Percentiles rank a stretch among this genome's conserved stretches.
Evolutionary conservation across 2,797 vertebrate genomes (phyloP).

Genomic region (Malurus splendens): DNA sequence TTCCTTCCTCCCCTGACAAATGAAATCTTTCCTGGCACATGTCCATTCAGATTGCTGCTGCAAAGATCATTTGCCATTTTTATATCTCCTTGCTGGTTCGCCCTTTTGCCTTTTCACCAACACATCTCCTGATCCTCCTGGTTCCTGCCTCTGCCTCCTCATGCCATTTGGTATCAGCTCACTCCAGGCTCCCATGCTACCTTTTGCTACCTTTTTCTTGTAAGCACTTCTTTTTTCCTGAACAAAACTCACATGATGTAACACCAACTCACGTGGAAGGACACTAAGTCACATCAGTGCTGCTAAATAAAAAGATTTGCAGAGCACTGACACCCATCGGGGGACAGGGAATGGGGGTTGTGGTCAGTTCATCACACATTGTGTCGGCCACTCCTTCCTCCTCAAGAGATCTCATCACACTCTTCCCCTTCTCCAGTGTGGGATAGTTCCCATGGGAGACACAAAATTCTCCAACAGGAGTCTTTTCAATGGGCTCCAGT

Average conservation of each 20-base stretch:
- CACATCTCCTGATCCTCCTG: background rate
- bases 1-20: background rate
- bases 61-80: background rate
- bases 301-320: background rate
- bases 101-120: background rate
- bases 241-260: background rate
- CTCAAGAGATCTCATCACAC: background rate
- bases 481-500: background rate
- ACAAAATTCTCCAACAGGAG: background rate
- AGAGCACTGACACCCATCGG: background rate
- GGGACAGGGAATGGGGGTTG: background rate
- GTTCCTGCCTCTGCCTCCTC: background rate
- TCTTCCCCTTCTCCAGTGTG: background rate
- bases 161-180: background rate
- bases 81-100: background rate
- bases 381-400: background rate
- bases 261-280: background rate
- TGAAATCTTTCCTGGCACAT: slow-evolving; percentile 4
- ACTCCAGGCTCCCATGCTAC: background rate
- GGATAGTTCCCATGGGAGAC: background rate
- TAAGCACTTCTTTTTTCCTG: background rate
- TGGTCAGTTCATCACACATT: background rate
- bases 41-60: background rate
- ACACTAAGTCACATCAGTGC: background rate
- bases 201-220: background rate